These are phyloP conservation scores for Temnothorax curvispinosus DNA, from an alignment of 1,140 invertebrate genomes.

Conservation along the genomic window DNA sequence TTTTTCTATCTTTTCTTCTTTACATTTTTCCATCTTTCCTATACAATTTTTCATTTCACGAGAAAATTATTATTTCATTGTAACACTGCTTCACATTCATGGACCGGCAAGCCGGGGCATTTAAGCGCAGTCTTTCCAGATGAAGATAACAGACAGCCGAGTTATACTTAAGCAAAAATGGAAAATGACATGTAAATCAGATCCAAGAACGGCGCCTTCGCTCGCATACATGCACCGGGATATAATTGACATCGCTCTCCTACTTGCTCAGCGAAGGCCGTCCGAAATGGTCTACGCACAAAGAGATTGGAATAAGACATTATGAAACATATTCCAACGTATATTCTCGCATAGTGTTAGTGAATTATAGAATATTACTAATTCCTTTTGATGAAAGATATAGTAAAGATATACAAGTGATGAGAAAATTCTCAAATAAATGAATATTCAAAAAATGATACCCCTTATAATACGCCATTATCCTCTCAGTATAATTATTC, in stretches of 20 bases:
- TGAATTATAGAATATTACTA: background rate
- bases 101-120: background rate
- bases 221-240: background rate
- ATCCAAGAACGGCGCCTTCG: conserved; percentile 42
- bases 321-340: background rate
- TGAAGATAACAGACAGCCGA: conserved; percentile 28
- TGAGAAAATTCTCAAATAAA: background rate
- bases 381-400: background rate
- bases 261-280: conserved; percentile 43
- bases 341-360: background rate
- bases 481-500: background rate
- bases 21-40: background rate
- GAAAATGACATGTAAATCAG: conserved; percentile 55
- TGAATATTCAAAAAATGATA: background rate
- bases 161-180: conserved; percentile 41
- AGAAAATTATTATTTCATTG: conserved; percentile 6
- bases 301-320: conserved; percentile 41
- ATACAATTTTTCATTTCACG: background rate
- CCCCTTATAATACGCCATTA: background rate
- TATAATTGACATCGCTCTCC: conserved; percentile 53
- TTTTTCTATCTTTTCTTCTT: background rate
- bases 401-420: background rate
- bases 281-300: conserved; percentile 35
- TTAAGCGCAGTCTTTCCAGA: background rate
- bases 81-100: background rate